Conservation (phyloP, 2,888 invertebrate genomes). For the Philhelius pedissequus region DNA sequence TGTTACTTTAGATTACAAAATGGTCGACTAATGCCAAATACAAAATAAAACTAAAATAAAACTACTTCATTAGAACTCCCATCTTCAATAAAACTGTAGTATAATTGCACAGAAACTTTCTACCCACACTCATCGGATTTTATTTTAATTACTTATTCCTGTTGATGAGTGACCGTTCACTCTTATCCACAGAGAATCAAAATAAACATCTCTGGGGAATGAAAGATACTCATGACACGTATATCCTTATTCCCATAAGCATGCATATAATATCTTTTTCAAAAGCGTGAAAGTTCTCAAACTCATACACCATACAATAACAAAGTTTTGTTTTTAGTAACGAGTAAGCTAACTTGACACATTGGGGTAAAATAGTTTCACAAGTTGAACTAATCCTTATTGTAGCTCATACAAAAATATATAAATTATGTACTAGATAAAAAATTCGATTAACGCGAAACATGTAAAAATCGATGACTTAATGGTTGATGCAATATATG, state of each 20-base stretch:
- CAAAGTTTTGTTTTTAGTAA: not conserved
- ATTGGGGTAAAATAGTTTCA: not conserved
- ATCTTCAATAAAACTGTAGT: too few species aligned
- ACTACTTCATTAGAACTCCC: too few species aligned
- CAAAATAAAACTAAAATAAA: too few species aligned
- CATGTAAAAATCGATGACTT: too few species aligned
- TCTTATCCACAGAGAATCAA: not conserved
- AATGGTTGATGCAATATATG: too few species aligned
- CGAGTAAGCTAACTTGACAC: not conserved
- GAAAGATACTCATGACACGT: too few species aligned
- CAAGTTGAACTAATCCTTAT: not conserved
- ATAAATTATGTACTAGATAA: too few species aligned
- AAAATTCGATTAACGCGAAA: too few species aligned
- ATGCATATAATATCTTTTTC: not conserved
- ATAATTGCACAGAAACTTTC: not conserved
- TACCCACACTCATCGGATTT: not conserved
- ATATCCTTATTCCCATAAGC: not conserved
- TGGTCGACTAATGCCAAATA: too few species aligned
- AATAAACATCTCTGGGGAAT: not conserved
- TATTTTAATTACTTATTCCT: constrained; percentile 17
- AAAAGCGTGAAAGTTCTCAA: not conserved
- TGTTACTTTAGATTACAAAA: too few species aligned
- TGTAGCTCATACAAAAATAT: too few species aligned
- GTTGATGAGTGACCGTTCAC: not conserved
- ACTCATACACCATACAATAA: not conserved